Percentiles rank a stretch among this genome's conserved stretches.
These are phyloP conservation scores for Apamea monoglypha DNA, from an alignment of 2,888 invertebrate species.

Conservation along the genomic window DNA sequence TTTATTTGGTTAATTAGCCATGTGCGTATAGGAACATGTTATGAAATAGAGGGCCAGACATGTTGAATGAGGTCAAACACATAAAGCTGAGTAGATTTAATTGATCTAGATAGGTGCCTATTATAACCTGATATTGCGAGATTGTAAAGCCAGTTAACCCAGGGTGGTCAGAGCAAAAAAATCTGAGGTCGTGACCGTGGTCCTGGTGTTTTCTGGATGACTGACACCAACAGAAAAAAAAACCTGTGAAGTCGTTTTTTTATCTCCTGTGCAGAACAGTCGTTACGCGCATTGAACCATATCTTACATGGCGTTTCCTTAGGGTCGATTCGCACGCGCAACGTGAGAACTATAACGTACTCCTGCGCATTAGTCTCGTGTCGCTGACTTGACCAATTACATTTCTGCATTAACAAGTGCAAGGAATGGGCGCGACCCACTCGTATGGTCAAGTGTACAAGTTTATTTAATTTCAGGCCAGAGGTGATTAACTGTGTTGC, in stretches of 20 bases:
- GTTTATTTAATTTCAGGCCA: slow-evolving; percentile 60
- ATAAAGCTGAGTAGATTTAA: slow-evolving; percentile 11
- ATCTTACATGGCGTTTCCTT: slow-evolving; percentile 82
- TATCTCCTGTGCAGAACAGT: slow-evolving; percentile 72
- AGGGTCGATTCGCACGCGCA: slow-evolving; percentile 74
- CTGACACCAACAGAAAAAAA: slow-evolving; percentile 48
- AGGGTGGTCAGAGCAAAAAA: slow-evolving; percentile 24
- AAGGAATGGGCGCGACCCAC: slow-evolving; percentile 70
- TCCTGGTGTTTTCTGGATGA: slow-evolving; percentile 46
- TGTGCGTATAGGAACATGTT: slow-evolving; percentile 28
- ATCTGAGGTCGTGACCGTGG: slow-evolving; percentile 15
- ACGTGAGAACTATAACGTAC: slow-evolving; percentile 86
- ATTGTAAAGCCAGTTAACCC: slow-evolving; percentile 23
- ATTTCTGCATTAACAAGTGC: slow-evolving; percentile 83
- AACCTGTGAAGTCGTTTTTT: slow-evolving; percentile 75
- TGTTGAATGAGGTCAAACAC: slow-evolving; percentile 44
- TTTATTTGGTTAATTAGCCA: slow-evolving; percentile 46
- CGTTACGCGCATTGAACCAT: slow-evolving; percentile 87
- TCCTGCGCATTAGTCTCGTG: slow-evolving; percentile 81
- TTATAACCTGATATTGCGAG: slow-evolving; percentile 11
- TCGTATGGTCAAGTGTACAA: slow-evolving; percentile 66
- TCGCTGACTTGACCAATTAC: slow-evolving; percentile 80
- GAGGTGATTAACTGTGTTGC: slow-evolving; percentile 49
- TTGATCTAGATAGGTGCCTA: slow-evolving; percentile 28
- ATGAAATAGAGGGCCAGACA: slow-evolving; percentile 29